Evolutionary conservation across 2,113 vertebrate species (phyloP).

Genomic region (Catharus fuscescens): DNA sequence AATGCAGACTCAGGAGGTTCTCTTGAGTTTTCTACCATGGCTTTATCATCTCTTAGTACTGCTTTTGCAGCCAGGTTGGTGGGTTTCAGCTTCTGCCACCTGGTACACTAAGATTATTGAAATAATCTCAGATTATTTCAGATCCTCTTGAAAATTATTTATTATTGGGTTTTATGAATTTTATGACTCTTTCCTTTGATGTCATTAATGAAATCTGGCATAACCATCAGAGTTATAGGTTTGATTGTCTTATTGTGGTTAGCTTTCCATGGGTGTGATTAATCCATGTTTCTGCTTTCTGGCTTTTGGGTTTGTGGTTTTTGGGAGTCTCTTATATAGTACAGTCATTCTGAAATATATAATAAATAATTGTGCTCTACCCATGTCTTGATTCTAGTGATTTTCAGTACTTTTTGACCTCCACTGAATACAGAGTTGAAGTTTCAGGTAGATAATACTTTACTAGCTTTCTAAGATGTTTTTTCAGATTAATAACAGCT

Average conservation of each 20-base stretch:
- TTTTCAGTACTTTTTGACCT: not conserved
- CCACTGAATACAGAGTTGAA: not conserved
- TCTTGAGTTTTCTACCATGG: not conserved
- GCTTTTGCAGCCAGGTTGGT: not conserved
- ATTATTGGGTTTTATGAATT: not conserved
- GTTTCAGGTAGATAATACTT: not conserved
- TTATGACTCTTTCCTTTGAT: not conserved
- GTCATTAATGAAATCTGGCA: not conserved
- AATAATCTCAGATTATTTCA: not conserved
- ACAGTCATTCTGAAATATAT: not conserved
- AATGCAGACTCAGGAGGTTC: not conserved
- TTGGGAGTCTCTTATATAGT: rapidly evolving
- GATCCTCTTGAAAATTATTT: not conserved
- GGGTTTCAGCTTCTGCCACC: not conserved
- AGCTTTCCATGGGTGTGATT: not conserved
- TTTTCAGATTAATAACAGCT: not conserved
- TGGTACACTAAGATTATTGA: not conserved
- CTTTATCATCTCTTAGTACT: not conserved
- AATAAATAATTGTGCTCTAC: not conserved
- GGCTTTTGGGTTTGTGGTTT: not conserved
- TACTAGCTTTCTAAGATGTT: not conserved
- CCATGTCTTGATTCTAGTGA: not conserved
- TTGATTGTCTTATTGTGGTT: not conserved
- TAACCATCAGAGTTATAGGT: not conserved
- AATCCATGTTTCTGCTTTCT: not conserved